A percentile compares a stretch with the other conserved stretches of the same genome.
Evolutionary conservation across 2,797 vertebrate genomes (phyloP).

Genomic region (Zalophus californianus): DNA sequence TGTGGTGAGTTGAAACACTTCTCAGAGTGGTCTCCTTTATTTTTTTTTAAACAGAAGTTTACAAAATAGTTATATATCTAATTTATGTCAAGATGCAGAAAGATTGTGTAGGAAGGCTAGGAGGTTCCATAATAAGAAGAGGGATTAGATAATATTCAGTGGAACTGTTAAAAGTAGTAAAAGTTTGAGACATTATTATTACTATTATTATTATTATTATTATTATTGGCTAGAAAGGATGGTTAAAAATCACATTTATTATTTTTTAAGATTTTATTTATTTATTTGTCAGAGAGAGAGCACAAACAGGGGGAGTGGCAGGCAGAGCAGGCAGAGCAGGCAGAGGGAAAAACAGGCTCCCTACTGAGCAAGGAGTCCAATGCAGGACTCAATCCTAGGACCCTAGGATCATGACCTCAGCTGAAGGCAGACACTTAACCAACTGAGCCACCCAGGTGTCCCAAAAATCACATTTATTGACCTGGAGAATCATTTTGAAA

Average conservation of each 20-base stretch:
- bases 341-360: background rate
- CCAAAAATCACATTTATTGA: background rate
- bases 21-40: background rate
- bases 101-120: background rate
- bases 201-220: too few relatives aligned
- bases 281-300: background rate
- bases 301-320: background rate
- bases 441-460: background rate
- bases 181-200: background rate
- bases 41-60: background rate
- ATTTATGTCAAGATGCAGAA: slow-evolving; percentile 37
- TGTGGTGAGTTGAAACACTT: background rate
- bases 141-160: slow-evolving; percentile 1
- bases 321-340: too few relatives aligned
- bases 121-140: background rate
- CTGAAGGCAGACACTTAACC: background rate
- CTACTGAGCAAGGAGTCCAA: background rate
- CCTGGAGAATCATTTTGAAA: slow-evolving; percentile 24
- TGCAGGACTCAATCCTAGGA: background rate
- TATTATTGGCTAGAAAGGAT: background rate
- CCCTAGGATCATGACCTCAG: background rate
- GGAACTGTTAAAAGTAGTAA: slow-evolving; percentile 7
- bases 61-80: slow-evolving; percentile 9
- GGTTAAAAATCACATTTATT: background rate
- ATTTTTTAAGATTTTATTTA: background rate